Conservation (phyloP, 2,113 vertebrate genomes). For the Corythoichthys haematopterus region DNA sequence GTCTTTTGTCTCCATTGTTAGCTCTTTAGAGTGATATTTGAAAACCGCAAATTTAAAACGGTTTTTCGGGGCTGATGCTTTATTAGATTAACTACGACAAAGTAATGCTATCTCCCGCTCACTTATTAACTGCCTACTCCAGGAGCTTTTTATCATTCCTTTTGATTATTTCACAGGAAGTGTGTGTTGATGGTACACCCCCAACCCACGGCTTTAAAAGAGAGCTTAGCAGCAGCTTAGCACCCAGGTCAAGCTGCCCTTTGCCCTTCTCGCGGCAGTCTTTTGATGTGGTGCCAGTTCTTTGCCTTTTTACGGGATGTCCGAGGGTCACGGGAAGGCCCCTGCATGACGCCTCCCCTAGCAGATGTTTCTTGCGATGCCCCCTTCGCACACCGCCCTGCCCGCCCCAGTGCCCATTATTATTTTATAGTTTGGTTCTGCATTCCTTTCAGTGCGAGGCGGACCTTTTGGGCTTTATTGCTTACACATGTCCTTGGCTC, state of each 20-base stretch:
- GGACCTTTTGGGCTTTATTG: slow-evolving; percentile 92
- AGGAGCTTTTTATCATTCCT: slow-evolving; percentile 57
- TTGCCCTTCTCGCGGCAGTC: slow-evolving; percentile 86
- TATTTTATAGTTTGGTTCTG: slow-evolving; percentile 99
- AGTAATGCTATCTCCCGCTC: slow-evolving; percentile 64
- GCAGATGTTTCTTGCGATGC: slow-evolving; percentile 58
- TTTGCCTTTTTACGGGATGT: slow-evolving; percentile 73
- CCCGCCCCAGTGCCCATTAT: slow-evolving; percentile 83
- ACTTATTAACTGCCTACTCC: slow-evolving; percentile 63
- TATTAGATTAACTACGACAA: slow-evolving; percentile 48
- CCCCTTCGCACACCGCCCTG: slow-evolving; percentile 44
- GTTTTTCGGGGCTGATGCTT: slow-evolving; percentile 70
- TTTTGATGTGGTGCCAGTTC: slow-evolving; percentile 89
- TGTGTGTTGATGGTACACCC: slow-evolving; percentile 32
- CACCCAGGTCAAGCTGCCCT: slow-evolving; percentile 86
- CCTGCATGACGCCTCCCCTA: slow-evolving; percentile 54
- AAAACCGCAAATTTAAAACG: slow-evolving; percentile 60
- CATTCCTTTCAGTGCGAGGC: slow-evolving; percentile 94
- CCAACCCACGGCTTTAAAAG: slow-evolving; percentile 79
- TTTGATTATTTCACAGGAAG: slow-evolving; percentile 60
- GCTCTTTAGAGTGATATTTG: slow-evolving; percentile 73
- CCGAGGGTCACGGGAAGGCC: slow-evolving; percentile 75
- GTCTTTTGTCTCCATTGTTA: slow-evolving; percentile 70
- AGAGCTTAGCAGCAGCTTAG: slow-evolving; percentile 83
- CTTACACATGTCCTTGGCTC: slow-evolving; percentile 97